Evolutionary conservation across 2,113 vertebrate species (phyloP).

Genomic region (Xenopus borealis): DNA sequence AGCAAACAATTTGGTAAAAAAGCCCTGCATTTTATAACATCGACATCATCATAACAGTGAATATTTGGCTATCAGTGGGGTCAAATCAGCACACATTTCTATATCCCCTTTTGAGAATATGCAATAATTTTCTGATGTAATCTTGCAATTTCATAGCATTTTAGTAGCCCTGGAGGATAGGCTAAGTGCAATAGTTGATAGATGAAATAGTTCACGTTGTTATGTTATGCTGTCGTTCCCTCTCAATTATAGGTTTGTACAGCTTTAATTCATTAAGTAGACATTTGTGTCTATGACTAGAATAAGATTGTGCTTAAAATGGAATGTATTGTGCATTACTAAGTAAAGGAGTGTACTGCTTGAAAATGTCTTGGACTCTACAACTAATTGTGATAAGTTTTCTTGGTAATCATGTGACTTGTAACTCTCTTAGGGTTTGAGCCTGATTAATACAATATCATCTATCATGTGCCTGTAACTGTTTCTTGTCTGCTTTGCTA

Average conservation of each 20-base stretch:
- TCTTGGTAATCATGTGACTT: too few species aligned
- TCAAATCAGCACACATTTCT: not conserved
- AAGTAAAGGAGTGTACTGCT: too few species aligned
- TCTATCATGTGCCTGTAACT: too few species aligned
- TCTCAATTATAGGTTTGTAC: not conserved
- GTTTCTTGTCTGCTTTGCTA: too few species aligned
- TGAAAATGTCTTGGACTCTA: too few species aligned
- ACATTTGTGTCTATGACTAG: not conserved
- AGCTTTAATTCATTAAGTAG: not conserved
- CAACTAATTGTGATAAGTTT: too few species aligned
- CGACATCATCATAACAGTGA: not conserved
- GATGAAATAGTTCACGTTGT: not conserved
- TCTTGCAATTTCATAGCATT: not conserved
- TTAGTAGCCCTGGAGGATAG: not conserved
- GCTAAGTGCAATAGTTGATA: not conserved
- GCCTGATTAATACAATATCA: too few species aligned
- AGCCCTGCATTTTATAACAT: not conserved
- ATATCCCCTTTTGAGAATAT: not conserved
- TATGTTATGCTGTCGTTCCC: not conserved
- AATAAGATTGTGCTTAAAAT: too few species aligned
- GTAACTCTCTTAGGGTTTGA: too few species aligned
- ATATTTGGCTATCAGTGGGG: not conserved
- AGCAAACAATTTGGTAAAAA: not conserved
- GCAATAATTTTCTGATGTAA: not conserved
- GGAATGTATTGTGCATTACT: too few species aligned